Conservation (phyloP, 2,888 invertebrate genomes). For the Polia nebulosa region DNA sequence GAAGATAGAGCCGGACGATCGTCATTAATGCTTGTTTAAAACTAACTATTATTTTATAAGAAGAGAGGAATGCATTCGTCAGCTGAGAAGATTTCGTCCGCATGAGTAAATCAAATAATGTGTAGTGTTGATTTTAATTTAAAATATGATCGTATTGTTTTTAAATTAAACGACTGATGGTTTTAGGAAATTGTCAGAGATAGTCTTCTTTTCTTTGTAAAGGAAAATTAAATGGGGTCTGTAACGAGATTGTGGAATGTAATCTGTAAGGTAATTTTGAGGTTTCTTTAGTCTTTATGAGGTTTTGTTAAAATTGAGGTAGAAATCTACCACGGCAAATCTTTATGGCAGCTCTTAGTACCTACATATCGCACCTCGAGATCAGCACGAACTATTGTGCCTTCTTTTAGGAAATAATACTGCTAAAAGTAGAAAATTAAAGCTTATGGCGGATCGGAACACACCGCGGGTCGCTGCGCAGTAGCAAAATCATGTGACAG, state of each 20-base stretch:
- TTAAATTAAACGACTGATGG: conserved; percentile 18
- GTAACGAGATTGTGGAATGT: conserved; percentile 38
- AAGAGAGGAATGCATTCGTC: background rate
- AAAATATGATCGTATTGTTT: conserved; percentile 18
- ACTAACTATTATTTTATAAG: background rate
- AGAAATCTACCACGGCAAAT: conserved; percentile 6
- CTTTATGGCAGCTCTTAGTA: conserved; percentile 5
- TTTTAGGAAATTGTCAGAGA: conserved; percentile 31
- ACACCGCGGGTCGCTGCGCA: too few species aligned
- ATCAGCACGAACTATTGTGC: conserved; percentile 5
- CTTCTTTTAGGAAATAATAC: background rate
- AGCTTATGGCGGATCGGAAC: too few species aligned
- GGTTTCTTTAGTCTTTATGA: conserved; percentile 4
- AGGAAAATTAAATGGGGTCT: conserved; percentile 39
- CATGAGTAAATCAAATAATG: conserved; percentile 16
- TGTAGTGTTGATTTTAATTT: conserved; percentile 16
- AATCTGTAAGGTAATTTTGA: conserved; percentile 35
- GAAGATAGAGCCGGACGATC: too few species aligned
- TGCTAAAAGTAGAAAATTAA: too few species aligned
- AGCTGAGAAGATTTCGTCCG: background rate
- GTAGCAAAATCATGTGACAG: too few species aligned
- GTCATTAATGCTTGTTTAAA: too few species aligned
- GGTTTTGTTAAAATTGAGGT: conserved; percentile 16
- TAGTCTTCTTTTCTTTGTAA: conserved; percentile 17
- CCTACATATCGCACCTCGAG: background rate